Base-by-base conservation (phyloP, 2,888 invertebrate genomes). In the Dryomyza anilis region DNA sequence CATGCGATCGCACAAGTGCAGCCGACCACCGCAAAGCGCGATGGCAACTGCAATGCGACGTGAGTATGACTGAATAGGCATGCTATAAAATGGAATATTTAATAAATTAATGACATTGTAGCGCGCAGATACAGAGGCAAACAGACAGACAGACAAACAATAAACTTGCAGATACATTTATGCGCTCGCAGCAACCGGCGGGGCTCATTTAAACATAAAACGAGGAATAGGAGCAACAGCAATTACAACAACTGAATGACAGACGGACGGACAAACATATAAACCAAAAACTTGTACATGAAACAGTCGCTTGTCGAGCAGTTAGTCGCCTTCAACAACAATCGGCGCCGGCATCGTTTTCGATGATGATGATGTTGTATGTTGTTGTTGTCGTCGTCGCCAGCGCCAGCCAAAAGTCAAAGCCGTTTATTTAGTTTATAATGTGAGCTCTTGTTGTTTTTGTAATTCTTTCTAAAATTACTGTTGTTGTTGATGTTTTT, bases 301-400 rank as follows among this genome's bases (percentile, higher is more conserved):
- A n/a, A n/a, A n/a, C n/a, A n/a, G n/a, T n/a, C n/a, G n/a, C n/a
- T n/a, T n/a, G n/a, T n/a, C n/a, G n/a, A n/a, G n/a, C n/a, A n/a
- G n/a, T n/a, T n/a, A 68, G 67, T 64, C 67, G 64, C 66, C 64
- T 67, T 67, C 67, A 65, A 64, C 64, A 58, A 58, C 14, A 65
- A 63, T 43, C 66, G 62, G 53, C 67, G 66, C 60, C 63, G 68
- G 39, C 61, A 59, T 50, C 52, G 62, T 27, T 36, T 57, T n/a
- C n/a, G n/a, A n/a, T n/a, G n/a, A n/a, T n/a, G n/a, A n/a, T n/a
- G n/a, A n/a, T n/a, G n/a, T n/a, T n/a, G n/a, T n/a, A n/a, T n/a
- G n/a, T n/a, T n/a, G n/a, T n/a, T n/a, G n/a, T n/a, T n/a, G n/a
- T n/a, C 45, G 30, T n/a, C 46, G 36, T 19, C 16, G 27, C 23